Evolutionary conservation across 35 echinoderm and acorn worm species (phyloP).

Genomic region (Chiridota heheva): DNA sequence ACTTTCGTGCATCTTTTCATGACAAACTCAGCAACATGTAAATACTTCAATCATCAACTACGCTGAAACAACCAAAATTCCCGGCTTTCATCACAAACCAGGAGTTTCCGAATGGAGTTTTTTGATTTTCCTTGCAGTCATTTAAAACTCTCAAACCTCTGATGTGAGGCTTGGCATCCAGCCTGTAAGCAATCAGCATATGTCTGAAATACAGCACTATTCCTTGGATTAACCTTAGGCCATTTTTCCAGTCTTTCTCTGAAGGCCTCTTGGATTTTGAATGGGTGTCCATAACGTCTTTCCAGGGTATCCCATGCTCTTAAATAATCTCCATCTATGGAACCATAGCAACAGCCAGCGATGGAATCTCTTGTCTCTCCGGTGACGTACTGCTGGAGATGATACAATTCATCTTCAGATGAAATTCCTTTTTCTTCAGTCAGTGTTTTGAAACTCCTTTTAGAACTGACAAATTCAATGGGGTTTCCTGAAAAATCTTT

Average conservation of each 20-base stretch:
- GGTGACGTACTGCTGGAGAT: slow-evolving; percentile 13
- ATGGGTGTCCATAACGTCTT: slow-evolving; percentile 34
- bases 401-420: neutral
- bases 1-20: too few species aligned
- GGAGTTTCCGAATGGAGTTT: neutral
- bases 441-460: slow-evolving; percentile 48
- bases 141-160: slow-evolving; percentile 5
- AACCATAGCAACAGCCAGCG: slow-evolving; percentile 26
- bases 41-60: too few species aligned
- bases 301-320: slow-evolving; percentile 51
- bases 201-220: slow-evolving; percentile 27
- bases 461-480: slow-evolving; percentile 34
- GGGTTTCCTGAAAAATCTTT: slow-evolving; percentile 43
- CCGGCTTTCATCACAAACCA: too few species aligned
- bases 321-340: slow-evolving; percentile 19
- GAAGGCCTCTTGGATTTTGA: slow-evolving; percentile 29
- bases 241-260: neutral
- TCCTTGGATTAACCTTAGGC: slow-evolving; percentile 1
- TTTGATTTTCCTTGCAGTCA: slow-evolving; percentile 36
- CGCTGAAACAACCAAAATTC: too few species aligned
- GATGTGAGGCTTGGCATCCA: slow-evolving; percentile 16
- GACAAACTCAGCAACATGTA: too few species aligned
- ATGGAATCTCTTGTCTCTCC: slow-evolving; percentile 10
- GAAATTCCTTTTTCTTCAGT: neutral
- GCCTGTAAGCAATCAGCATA: slow-evolving; percentile 30